Base-by-base conservation (phyloP, 2,797 vertebrate species). In the Channa striata region DNA sequence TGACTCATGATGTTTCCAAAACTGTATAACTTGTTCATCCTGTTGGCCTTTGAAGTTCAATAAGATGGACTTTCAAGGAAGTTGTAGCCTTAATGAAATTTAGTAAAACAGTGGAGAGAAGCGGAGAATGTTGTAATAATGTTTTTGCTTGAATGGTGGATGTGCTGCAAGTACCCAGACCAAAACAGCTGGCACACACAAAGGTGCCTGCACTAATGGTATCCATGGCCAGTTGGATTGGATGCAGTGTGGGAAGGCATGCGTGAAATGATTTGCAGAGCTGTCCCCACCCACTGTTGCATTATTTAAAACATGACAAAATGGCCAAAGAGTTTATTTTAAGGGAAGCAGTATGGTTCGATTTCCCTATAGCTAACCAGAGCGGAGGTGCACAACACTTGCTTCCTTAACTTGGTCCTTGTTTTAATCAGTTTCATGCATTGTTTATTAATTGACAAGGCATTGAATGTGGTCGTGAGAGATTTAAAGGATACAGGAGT, bases 281-380 rank as follows among this genome's bases (percentile, higher is more conserved):
- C 83, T 44, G 56, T 75, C 75, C 73, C 70, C 85, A 85, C 84
- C 85, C 83, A 85, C 81, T 77, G 57, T 46, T 51, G 61, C 69
- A 77, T 84, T 48, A 71, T 81, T 68, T 75, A 48, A 86, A 87
- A 86, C 34, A 80, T 74, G 81, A 87, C 83, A 86, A 75, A 89
- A 68, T 30, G 13, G 57, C 58, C 59, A n/a, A 42, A 42, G n/a
- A 21, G 68, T 83, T 88, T 90, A 80, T 87, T 91, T 88, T 77
- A 66, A 77, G 77, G 56, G 40, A 49, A 65, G 64, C 25, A 57
- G 43, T 8, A 23, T 33, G 49, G 59, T 77, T 37, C 64, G 20
- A 73, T 76, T 79, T 57, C 63, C 44, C 11, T 16, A n/a, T 33
- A 37, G 17, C 30, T 47, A 59, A 48, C 47, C 39, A 48, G 39